Conservation (phyloP, 2,113 vertebrate species). For the Campylomormyrus tamandua region DNA sequence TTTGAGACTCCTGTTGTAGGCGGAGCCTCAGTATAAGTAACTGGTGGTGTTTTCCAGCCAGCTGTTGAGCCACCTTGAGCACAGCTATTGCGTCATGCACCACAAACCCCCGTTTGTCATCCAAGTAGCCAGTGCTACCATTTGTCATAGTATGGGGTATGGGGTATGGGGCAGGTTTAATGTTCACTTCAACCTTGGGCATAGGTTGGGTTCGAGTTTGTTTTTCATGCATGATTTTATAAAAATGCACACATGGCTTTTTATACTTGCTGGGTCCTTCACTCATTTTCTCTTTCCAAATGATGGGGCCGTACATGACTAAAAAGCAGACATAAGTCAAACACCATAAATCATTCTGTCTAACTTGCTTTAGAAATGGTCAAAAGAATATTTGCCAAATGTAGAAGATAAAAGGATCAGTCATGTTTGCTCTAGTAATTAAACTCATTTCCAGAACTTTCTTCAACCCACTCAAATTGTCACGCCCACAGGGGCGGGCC, state of each 20-base stretch:
- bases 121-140: too few relatives aligned
- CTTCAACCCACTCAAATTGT: not conserved
- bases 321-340: not conserved
- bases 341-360: not conserved
- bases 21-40: too few relatives aligned
- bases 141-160: too few relatives aligned
- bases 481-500: too few relatives aligned
- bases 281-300: too few relatives aligned
- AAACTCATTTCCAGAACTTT: not conserved
- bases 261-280: too few relatives aligned
- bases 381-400: not conserved
- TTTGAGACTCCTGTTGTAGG: too few relatives aligned
- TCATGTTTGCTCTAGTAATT: not conserved
- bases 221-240: not conserved
- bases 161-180: not conserved
- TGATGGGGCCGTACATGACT: too few relatives aligned
- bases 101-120: too few relatives aligned
- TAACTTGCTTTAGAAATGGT: not conserved
- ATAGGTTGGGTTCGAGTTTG: not conserved
- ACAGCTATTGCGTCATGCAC: too few relatives aligned
- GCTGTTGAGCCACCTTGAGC: too few relatives aligned
- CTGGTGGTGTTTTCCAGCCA: too few relatives aligned
- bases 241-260: not conserved
- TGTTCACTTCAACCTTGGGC: not conserved
- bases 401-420: not conserved